Evolutionary conservation across 2,888 invertebrate genomes (phyloP), one percentile per base, ranked within the genome.

Genomic region (Drosophila macrothrix): DNA sequence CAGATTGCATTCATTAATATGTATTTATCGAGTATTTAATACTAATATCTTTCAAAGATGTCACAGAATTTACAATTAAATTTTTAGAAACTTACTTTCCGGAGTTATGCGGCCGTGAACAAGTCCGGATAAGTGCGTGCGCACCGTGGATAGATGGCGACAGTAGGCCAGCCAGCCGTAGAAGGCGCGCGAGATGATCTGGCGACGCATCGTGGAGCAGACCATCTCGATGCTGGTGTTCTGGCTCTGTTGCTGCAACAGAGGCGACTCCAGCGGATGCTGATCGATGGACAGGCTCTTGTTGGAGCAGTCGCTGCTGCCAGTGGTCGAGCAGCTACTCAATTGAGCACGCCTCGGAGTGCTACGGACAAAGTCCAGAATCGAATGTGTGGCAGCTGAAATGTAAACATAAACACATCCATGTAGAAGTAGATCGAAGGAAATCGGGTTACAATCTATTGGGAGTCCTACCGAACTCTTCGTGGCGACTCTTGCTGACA

Each of bases 151-250:
- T 89, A 99, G 94, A 91, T 99, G 98, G 25, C 98, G 94, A 90
- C 98, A 98, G 92, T 99, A 98, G 1, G 98, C 98, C 73, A 98
- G 94, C 99, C 98, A 99, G 58, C 99, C 99, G 92, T 98, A 98
- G 93, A 99, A 99, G 19, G 99, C 99, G 69, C 99, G 94, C 0
- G 98, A 98, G 79, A 98, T 97, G 69, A 99, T 98, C 94, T 99
- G 98, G 16, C 97, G 95, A 73, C 97, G 96, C 98, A 99, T 99
- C 1, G 98, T 98, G 92, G 97, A 97, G 94, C 98, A 99, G 14
- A 99, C 96, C 85, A 97, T 94, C 92, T 96, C 95, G 75, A 95
- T 95, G 62, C 95, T 95, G 12, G 95, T 94, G 19, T 94, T 92
- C 94, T 95, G 94, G 67, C 88, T 91, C n/a, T 90, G 80, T 74